Percentiles rank a stretch among this genome's conserved stretches.
Conservation (phyloP, 2,888 invertebrate genomes). For the Cephus sareptanus region DNA sequence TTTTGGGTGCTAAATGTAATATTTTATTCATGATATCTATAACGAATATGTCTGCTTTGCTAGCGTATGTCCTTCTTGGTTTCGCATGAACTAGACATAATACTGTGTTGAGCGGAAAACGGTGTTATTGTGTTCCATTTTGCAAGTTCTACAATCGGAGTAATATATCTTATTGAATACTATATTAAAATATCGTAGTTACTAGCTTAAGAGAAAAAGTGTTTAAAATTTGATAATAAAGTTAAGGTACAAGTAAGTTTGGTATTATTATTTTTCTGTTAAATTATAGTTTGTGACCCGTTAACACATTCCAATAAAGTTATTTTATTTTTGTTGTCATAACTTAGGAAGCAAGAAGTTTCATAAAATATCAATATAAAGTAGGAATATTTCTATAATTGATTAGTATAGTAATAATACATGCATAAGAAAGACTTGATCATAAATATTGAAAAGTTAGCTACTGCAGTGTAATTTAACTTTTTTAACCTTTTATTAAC, state of each 20-base stretch:
- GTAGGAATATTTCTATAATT: not conserved
- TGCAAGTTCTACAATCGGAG: not conserved
- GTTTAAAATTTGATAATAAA: not conserved
- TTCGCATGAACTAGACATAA: not conserved
- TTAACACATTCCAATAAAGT: too few relatives aligned
- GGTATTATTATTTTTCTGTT: not conserved
- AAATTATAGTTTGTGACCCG: not conserved
- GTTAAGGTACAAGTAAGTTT: not conserved
- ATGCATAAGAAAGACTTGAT: not conserved
- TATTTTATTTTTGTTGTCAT: not conserved
- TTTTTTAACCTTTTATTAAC: not conserved
- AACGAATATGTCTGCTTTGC: not conserved
- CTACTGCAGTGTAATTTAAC: not conserved
- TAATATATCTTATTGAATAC: not conserved
- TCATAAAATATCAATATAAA: not conserved
- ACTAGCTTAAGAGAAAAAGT: not conserved
- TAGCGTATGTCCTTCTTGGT: not conserved
- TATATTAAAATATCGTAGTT: not conserved
- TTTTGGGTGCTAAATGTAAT: not conserved
- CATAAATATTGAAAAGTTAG: not conserved
- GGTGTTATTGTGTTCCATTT: not conserved
- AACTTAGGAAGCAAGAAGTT: not conserved
- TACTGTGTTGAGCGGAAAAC: not conserved
- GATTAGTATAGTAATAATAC: not conserved
- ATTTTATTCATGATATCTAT: not conserved